Evolutionary conservation across 2,888 invertebrate genomes (phyloP), one percentile per base, ranked within the genome.

Genomic region (Podotricha telesiphe): DNA sequence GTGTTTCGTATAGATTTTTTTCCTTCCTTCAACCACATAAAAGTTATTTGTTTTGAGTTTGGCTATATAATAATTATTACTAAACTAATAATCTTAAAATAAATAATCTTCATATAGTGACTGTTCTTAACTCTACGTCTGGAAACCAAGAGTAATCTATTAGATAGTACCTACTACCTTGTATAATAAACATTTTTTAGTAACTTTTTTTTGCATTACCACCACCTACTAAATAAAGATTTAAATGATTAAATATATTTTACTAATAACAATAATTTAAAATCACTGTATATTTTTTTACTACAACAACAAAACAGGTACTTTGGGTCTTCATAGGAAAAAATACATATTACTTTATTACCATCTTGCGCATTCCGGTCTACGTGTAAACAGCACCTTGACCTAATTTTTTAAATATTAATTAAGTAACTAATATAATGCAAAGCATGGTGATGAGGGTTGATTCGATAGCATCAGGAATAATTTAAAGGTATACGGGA

Each of bases 391-490:
- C 47, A 47, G 19, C 51, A 67, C 69, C 69, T 70, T 72, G 72
- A 61, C 72, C 72, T 53, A 70, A 53, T 63, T 68, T 48, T 59
- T 70, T 2, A 47, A 64, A 67, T 70, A 68, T 65, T 68, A 70
- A 65, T 73, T 61, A 68, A 69, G 56, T 71, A 55, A 67, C 62
- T 67, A 69, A 45, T 34, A 59, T 68, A 70, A 65, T 71, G 20
- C 58, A 69, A 65, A 64, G 63, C 77, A 70, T 53, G 76, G 42
- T 45, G 59, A 73, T 66, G 73, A 73, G 73, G 79, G 68, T 78
- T 73, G 67, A 69, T 73, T 72, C 79, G 82, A 77, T 78, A 72
- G 59, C 53, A 77, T 77, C 77, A 75, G 74, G 73, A 74, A 74
- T 76, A 73, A 75, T 74, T 76, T 72, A 77, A 77, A 62, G 67